phyloP scores from a whole-genome alignment of 2,113 vertebrate genomes.

The Charadrius vociferus region DNA sequence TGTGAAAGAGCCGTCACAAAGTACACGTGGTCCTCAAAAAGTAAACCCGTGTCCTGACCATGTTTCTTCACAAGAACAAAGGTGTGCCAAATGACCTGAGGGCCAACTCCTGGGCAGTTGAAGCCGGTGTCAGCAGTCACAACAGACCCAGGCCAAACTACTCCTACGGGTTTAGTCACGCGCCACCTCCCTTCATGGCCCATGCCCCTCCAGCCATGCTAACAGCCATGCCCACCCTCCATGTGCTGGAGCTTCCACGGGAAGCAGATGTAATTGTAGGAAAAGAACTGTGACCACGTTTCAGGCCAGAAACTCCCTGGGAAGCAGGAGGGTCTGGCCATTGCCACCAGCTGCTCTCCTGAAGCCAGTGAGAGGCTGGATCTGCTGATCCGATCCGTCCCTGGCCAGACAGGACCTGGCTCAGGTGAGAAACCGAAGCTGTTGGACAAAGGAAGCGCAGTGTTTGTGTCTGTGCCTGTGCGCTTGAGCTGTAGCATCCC shows the following conservation, averaged over 20 bases:
- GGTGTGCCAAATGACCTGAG: rapidly evolving
- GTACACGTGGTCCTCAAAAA: neutral
- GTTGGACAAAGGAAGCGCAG: neutral
- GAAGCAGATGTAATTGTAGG: too few relatives aligned
- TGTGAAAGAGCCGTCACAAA: neutral
- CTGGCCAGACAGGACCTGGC: neutral
- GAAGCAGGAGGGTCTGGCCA: neutral
- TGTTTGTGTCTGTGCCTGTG: rapidly evolving
- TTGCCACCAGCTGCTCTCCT: neutral
- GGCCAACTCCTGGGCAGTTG: neutral
- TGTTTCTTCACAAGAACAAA: neutral
- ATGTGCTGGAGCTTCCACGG: rapidly evolving
- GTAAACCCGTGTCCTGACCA: rapidly evolving
- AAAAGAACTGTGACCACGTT: rapidly evolving
- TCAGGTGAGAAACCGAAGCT: neutral
- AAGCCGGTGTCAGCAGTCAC: neutral
- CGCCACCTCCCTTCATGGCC: neutral
- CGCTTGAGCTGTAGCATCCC: neutral
- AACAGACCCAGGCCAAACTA: neutral
- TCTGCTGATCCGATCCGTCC: rapidly evolving
- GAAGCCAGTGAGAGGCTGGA: neutral
- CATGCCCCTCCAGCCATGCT: too few relatives aligned
- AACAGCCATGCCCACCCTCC: neutral
- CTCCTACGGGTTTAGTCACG: rapidly evolving
- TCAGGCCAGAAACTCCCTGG: neutral